phyloP scores from a whole-genome alignment of 2,113 vertebrate species.

The Stigmatopora argus region DNA sequence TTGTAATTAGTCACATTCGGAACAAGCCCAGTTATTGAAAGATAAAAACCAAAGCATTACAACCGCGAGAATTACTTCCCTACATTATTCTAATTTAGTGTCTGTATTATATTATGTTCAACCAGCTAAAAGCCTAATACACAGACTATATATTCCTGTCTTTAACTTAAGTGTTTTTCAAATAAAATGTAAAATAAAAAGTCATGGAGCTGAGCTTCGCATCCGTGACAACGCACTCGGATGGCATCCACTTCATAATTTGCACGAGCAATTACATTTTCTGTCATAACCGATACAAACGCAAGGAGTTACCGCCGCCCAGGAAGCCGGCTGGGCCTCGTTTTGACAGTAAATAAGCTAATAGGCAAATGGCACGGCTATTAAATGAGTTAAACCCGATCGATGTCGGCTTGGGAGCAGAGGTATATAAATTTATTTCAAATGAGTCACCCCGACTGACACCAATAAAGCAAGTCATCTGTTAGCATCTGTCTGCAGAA shows the following conservation, averaged over 20 bases:
- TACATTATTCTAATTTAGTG: conserved; percentile 4
- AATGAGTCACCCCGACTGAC: conserved; percentile 52
- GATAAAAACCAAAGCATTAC: conserved; percentile 1
- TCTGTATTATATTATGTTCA: not conserved
- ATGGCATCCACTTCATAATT: conserved; percentile 30
- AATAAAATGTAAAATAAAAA: conserved; percentile 6
- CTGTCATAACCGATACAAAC: conserved; percentile 36
- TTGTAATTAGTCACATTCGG: not conserved
- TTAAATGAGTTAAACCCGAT: conserved; percentile 64
- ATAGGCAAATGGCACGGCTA: conserved; percentile 58
- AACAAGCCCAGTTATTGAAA: conserved; percentile 4
- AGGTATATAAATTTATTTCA: conserved; percentile 60
- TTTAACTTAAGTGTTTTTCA: not conserved
- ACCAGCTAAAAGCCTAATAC: conserved; percentile 2
- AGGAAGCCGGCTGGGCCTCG: conserved; percentile 37
- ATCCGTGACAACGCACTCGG: not conserved
- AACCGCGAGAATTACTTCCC: not conserved
- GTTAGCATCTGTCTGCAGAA: conserved; percentile 50
- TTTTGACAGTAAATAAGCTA: conserved; percentile 62
- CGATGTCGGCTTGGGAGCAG: conserved; percentile 47
- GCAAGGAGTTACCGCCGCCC: conserved; percentile 36
- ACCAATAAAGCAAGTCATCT: conserved; percentile 57
- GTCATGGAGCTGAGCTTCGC: not conserved
- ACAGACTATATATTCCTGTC: not conserved
- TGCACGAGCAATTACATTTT: conserved; percentile 41